Conservation (phyloP, 2,797 vertebrate genomes). For the Thalassophryne amazonica region DNA sequence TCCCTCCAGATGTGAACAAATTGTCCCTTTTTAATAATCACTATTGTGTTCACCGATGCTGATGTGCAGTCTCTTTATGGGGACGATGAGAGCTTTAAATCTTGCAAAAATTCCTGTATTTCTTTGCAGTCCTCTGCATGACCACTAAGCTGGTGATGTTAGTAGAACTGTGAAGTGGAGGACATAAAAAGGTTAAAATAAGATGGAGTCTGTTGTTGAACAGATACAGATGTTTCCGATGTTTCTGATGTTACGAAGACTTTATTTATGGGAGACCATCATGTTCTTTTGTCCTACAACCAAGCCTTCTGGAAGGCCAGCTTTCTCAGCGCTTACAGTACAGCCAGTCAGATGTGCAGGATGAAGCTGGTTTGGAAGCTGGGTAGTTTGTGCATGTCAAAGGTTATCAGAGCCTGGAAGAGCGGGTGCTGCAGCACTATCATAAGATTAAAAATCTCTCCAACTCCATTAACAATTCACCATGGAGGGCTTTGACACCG, state of each 20-base stretch:
- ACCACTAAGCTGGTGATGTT: not conserved
- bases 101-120: not conserved
- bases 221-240: constrained; percentile 57
- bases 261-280: constrained; percentile 40
- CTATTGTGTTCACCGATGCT: constrained; percentile 54
- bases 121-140: not conserved
- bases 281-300: constrained; percentile 46
- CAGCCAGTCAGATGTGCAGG: constrained; percentile 55
- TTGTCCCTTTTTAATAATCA: constrained; percentile 60
- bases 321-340: constrained; percentile 27
- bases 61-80: constrained; percentile 23
- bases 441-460: constrained; percentile 66
- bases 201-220: constrained; percentile 57
- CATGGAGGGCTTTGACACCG: constrained; percentile 22
- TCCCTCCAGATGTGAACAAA: constrained; percentile 77
- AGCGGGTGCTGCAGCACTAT: constrained; percentile 6
- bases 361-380: constrained; percentile 36
- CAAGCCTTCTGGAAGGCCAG: constrained; percentile 44
- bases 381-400: constrained; percentile 34
- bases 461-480: constrained; percentile 55
- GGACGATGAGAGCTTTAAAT: not conserved
- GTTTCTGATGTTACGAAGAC: constrained; percentile 38
- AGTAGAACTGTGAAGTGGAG: not conserved
- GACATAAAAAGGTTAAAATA: not conserved
- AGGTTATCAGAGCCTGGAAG: not conserved